Evolutionary conservation across 2,113 vertebrate genomes (phyloP).

Genomic region (Dryoscopus gambensis): DNA sequence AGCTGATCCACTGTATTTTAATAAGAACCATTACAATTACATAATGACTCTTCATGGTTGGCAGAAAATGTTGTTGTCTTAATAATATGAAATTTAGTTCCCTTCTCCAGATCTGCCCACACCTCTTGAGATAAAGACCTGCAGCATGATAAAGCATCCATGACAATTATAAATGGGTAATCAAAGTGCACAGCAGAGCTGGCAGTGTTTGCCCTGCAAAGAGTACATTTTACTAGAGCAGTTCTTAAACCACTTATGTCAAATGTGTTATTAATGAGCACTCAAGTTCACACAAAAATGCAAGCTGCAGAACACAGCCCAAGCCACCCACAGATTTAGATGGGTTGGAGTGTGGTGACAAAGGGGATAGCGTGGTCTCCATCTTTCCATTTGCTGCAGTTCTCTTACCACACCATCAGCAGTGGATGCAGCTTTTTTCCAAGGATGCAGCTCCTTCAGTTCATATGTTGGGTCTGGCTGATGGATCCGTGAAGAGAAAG

Average conservation of each 20-base stretch:
- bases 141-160: background rate
- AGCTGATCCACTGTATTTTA: background rate
- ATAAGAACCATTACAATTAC: background rate
- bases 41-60: background rate
- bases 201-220: background rate
- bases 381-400: background rate
- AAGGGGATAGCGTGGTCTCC: background rate
- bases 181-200: background rate
- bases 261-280: background rate
- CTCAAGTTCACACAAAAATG: background rate
- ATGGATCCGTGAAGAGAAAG: background rate
- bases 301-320: background rate
- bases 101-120: background rate
- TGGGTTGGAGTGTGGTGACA: background rate
- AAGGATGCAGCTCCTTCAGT: background rate
- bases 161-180: background rate
- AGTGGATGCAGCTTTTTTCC: background rate
- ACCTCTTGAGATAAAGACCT: background rate
- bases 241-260: background rate
- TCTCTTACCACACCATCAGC: background rate
- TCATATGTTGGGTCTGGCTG: background rate
- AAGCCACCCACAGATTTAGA: background rate
- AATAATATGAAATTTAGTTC: background rate
- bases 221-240: background rate
- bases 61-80: background rate